phyloP scores from a whole-genome alignment of 2,797 vertebrate genomes.

The Loriculus beryllinus region DNA sequence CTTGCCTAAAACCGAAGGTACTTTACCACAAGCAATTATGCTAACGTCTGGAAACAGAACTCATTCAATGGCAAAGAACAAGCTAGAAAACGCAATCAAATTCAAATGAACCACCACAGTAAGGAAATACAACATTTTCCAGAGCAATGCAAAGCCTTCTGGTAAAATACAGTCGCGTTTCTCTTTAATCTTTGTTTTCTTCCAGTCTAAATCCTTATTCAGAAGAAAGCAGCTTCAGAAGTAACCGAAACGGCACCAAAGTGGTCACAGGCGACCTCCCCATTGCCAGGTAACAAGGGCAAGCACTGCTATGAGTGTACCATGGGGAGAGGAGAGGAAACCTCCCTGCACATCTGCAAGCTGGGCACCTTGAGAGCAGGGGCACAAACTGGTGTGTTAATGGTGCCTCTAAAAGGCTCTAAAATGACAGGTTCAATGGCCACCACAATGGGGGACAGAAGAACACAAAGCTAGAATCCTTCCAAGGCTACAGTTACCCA shows the following conservation, averaged over 20 bases:
- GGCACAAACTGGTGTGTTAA: background rate
- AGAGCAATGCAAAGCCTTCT: background rate
- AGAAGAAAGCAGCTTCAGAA: background rate
- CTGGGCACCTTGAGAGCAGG: background rate
- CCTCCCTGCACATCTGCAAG: background rate
- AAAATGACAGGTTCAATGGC: background rate
- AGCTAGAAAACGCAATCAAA: constrained; percentile 25
- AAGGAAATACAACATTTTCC: background rate
- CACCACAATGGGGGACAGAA: background rate
- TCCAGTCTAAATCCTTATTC: background rate
- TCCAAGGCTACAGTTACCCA: background rate
- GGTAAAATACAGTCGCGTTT: background rate
- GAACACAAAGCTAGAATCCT: background rate
- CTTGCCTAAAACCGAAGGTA: constrained; percentile 5
- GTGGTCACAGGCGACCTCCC: background rate
- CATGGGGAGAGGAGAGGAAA: background rate
- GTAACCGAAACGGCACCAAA: background rate
- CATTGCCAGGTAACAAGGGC: background rate
- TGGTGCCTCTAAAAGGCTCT: background rate
- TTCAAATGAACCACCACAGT: constrained; percentile 4
- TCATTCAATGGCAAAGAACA: constrained; percentile 36
- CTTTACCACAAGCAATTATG: constrained; percentile 50
- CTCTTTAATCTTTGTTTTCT: background rate
- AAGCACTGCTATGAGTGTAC: background rate
- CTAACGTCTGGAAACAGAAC: constrained; percentile 47